Base-by-base conservation (phyloP, 2,797 vertebrate genomes). In the Enteromius mattozi region DNA sequence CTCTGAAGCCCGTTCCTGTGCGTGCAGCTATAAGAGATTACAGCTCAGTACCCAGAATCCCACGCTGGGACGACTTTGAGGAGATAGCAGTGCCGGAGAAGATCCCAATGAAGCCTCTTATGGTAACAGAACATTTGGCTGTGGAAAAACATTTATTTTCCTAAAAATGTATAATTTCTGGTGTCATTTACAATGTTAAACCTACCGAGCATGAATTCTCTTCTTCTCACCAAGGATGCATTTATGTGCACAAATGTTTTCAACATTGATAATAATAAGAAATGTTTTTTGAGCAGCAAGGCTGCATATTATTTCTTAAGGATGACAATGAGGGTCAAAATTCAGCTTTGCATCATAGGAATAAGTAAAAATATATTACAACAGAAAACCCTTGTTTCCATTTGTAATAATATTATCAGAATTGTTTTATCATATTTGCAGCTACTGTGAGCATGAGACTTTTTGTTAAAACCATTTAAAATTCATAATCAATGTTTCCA, bases 1-100 rank as follows among this genome's bases (percentile, higher is more conserved):
- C 97, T 0, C 89, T 99, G 85, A 99, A 97, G 85, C 96, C 96
- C 40, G 95, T 97, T 81, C 97, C 97, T 86, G 93, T 95, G 89
- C 96, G 92, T 81, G 87, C 91, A 69, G 87, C 89, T 6, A 86
- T 92, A 80, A 93, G 77, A 61, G 91, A 93, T 35, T 83, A 83
- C 90, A 89, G 89, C 76, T 94, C 95, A 86, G 87, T 96, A 87
- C 94, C 97, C 89, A 96, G 95, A 89, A 96, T 97, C 85, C 97
- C 97, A 82, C 94, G 92, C 78, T 97, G 97, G 97, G 94, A 94
- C 83, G 96, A 97, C 88, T 92, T 89, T 0, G 95, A 94, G 76
- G 93, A 94, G 85, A 89, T 94, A 27, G 78, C 90, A 59, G 94
- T 93, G 85, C 94, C 93, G 78, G 94, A 95, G 69, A 94, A 94